Conservation (phyloP, 2,113 vertebrate species). For the Podilymbus podiceps region DNA sequence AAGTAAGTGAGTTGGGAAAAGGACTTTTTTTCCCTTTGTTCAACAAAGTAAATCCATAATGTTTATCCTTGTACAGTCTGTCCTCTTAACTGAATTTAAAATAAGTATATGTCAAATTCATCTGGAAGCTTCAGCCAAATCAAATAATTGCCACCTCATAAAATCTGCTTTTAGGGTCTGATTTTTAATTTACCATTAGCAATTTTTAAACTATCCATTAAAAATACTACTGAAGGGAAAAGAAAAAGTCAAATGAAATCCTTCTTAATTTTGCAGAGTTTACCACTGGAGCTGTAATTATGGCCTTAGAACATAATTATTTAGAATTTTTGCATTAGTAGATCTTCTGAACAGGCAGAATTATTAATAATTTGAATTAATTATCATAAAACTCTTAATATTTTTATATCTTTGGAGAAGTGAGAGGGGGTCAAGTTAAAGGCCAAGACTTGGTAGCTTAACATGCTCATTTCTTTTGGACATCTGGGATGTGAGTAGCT, state of each 20-base stretch:
- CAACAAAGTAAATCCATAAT: neutral
- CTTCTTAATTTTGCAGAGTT: neutral
- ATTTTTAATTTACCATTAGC: slow-evolving; percentile 20
- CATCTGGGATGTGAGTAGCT: neutral
- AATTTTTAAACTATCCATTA: slow-evolving; percentile 23
- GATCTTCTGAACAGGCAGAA: neutral
- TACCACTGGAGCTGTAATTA: slow-evolving; percentile 7
- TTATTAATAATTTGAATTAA: slow-evolving; percentile 13
- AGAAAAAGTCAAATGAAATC: neutral
- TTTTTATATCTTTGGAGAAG: neutral
- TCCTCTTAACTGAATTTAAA: neutral
- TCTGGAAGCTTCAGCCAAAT: slow-evolving; percentile 3
- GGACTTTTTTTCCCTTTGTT: neutral
- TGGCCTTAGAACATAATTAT: slow-evolving; percentile 41
- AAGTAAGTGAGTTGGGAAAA: neutral
- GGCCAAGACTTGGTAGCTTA: neutral
- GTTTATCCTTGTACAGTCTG: neutral
- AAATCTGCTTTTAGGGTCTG: slow-evolving; percentile 3
- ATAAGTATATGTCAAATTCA: neutral
- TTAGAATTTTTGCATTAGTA: neutral
- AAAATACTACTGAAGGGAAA: neutral
- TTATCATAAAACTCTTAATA: neutral
- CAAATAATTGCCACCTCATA: slow-evolving; percentile 12
- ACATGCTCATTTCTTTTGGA: neutral
- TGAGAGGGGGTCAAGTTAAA: neutral